These are phyloP conservation scores for Chlorodrepanis virens DNA, from an alignment of 2,113 vertebrate species.

Conservation along the genomic window DNA sequence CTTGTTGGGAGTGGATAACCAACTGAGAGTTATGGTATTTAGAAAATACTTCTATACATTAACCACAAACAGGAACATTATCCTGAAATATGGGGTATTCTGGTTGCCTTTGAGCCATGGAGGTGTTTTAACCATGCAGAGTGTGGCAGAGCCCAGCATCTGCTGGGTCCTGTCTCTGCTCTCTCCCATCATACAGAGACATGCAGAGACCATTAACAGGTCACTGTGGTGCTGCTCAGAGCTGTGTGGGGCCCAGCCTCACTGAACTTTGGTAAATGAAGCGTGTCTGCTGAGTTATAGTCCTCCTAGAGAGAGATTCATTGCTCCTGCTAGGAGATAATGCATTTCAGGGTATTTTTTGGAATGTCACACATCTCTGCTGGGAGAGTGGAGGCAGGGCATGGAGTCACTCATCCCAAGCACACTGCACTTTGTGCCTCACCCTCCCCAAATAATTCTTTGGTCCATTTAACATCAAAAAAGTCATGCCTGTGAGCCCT, in stretches of 20 bases:
- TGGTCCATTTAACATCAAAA: background rate
- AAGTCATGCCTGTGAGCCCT: background rate
- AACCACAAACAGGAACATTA: background rate
- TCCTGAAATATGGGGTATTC: background rate
- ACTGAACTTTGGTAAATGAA: background rate
- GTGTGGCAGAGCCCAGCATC: background rate
- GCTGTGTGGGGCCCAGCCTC: background rate
- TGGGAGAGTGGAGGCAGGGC: background rate
- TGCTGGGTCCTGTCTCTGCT: background rate
- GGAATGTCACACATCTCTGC: background rate
- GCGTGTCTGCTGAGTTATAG: background rate
- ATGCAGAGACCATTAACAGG: background rate
- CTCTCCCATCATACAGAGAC: background rate
- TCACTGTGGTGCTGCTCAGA: background rate
- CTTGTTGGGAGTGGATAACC: background rate
- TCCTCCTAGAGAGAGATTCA: background rate
- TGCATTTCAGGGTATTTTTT: background rate
- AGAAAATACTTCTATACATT: slow-evolving; percentile 12
- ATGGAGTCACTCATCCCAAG: background rate
- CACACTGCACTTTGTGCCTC: background rate
- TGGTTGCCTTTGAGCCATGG: background rate
- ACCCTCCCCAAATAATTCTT: background rate
- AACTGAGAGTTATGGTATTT: background rate
- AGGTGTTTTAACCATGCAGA: background rate
- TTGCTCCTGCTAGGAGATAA: background rate